Evolutionary conservation across 2,113 vertebrate genomes (phyloP).

Genomic region (Panthera uncia): DNA sequence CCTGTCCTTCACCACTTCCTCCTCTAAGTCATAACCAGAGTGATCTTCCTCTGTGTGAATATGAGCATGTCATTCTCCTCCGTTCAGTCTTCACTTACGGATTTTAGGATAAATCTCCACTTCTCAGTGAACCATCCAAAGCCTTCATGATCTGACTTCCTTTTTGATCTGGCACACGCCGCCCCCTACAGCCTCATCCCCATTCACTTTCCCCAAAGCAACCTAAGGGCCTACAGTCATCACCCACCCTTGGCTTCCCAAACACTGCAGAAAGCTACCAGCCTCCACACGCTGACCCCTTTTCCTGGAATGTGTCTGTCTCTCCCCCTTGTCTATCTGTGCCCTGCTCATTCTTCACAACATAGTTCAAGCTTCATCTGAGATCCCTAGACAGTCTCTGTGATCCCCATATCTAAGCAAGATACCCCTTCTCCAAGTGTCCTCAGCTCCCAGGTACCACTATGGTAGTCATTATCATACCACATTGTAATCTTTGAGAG

Average conservation of each 20-base stretch:
- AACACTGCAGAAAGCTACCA: not conserved
- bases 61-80: not conserved
- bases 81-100: not conserved
- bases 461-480: not conserved
- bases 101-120: not conserved
- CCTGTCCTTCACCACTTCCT: not conserved
- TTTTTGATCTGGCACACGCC: not conserved
- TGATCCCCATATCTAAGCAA: not conserved
- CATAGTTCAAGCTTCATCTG: not conserved
- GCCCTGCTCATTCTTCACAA: not conserved
- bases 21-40: not conserved
- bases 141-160: not conserved
- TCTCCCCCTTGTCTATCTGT: not conserved
- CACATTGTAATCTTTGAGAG: not conserved
- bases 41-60: not conserved
- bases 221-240: not conserved
- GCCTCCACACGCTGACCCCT: not conserved
- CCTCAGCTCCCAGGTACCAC: not conserved
- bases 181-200: not conserved
- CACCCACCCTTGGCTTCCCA: not conserved
- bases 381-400: not conserved
- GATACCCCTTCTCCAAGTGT: not conserved
- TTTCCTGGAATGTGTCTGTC: not conserved
- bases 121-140: not conserved
- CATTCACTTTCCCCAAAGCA: not conserved